A percentile compares a stretch with the other conserved stretches of the same genome.
These are phyloP conservation scores for Ascidia mentula DNA, from an alignment of 23 tunicate species.

Conservation along the genomic window DNA sequence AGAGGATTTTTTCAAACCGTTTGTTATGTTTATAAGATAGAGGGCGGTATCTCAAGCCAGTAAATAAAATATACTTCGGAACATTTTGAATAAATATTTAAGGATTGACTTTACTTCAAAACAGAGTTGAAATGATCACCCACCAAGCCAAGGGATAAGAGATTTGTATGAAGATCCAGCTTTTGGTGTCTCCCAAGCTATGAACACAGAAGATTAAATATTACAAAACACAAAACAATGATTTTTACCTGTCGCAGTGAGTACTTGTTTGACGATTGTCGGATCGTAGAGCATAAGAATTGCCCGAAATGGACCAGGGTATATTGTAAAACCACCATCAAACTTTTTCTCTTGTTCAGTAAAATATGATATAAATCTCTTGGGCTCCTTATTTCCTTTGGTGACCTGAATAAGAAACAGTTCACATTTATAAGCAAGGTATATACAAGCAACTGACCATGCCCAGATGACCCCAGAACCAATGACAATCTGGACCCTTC, in stretches of 20 bases:
- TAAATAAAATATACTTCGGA: no score
- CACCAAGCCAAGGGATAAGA: conserved; percentile 31
- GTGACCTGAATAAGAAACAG: conserved; percentile 28
- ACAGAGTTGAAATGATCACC: no score
- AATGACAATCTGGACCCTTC: conserved; percentile 48
- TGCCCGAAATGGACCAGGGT: conserved; percentile 46
- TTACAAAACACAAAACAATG: not conserved
- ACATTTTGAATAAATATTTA: no score
- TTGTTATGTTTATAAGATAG: no score
- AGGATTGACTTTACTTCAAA: no score
- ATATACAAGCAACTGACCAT: conserved; percentile 30
- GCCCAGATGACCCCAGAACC: conserved; percentile 75
- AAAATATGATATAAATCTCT: conserved; percentile 28
- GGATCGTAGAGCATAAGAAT: conserved; percentile 40
- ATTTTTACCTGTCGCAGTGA: conserved; percentile 39
- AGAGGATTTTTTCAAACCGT: not conserved
- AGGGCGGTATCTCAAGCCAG: no score
- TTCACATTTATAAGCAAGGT: no score
- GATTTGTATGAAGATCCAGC: not conserved
- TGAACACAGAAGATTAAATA: no score
- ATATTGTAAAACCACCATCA: conserved; percentile 52
- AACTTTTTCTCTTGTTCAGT: conserved; percentile 36
- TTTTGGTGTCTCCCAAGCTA: conserved; percentile 26
- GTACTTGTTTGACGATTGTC: conserved; percentile 30
- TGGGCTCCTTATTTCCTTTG: conserved; percentile 34